phyloP scores from a whole-genome alignment of 2,888 invertebrate genomes.

The Prenolepis imparis region DNA sequence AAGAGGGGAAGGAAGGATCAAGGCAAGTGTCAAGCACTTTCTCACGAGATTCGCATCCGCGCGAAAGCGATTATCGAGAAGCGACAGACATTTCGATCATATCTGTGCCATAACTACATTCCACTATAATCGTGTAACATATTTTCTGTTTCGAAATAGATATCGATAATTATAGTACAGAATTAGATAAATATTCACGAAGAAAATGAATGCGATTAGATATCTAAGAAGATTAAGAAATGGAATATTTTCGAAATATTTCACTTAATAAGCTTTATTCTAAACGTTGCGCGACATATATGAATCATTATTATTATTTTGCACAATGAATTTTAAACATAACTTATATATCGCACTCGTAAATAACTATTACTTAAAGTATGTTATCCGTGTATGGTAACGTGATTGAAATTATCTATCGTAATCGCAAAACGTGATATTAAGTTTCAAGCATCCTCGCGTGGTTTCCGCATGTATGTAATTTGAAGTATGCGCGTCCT shows the following conservation, averaged over 20 bases:
- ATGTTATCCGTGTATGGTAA: background rate
- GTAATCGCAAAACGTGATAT: conserved; percentile 9
- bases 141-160: background rate
- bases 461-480: background rate
- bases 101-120: conserved; percentile 16
- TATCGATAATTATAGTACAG: background rate
- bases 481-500: conserved; percentile 24
- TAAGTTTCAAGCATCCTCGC: background rate
- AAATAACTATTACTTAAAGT: background rate
- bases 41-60: conserved; percentile 9
- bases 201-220: background rate
- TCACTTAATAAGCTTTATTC: background rate
- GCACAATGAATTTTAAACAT: background rate
- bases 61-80: conserved; percentile 46
- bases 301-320: background rate
- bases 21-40: conserved; percentile 54
- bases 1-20: conserved; percentile 60
- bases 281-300: background rate
- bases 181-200: background rate
- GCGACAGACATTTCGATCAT: conserved; percentile 25
- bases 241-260: background rate
- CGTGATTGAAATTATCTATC: conserved; percentile 12
- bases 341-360: background rate
- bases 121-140: conserved; percentile 16
- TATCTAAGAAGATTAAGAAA: background rate